Percentiles rank a stretch among this genome's conserved stretches.
These are phyloP conservation scores for Karalla daura DNA, from an alignment of 2,797 vertebrate genomes.

Conservation along the genomic window DNA sequence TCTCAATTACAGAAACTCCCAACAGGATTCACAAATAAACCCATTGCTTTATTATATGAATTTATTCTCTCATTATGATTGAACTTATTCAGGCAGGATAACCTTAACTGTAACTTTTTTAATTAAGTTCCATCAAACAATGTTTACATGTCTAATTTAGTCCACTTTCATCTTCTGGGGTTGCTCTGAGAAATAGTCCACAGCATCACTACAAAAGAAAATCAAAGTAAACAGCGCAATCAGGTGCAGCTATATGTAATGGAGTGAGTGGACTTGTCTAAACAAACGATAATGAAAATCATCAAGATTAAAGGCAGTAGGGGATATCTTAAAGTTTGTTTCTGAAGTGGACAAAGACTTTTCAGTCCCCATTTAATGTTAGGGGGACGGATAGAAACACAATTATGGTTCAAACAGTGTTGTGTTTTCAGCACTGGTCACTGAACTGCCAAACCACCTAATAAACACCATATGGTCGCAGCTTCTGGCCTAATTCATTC, in stretches of 20 bases:
- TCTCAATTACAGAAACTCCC: conserved; percentile 63
- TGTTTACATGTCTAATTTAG: conserved; percentile 78
- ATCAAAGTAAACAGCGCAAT: conserved; percentile 60
- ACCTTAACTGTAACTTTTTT: conserved; percentile 76
- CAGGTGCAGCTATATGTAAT: conserved; percentile 54
- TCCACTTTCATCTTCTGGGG: conserved; percentile 76
- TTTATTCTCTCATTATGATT: conserved; percentile 78
- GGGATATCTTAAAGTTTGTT: conserved; percentile 37
- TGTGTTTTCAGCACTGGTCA: conserved; percentile 65
- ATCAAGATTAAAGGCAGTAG: conserved; percentile 60
- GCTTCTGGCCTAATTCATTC: conserved; percentile 67
- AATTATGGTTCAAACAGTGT: conserved; percentile 64
- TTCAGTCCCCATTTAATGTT: conserved; percentile 34
- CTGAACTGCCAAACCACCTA: conserved; percentile 63
- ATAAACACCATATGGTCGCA: conserved; percentile 73
- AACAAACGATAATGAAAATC: conserved; percentile 56
- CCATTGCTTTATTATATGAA: conserved; percentile 63
- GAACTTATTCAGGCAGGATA: conserved; percentile 77
- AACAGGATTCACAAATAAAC: conserved; percentile 64
- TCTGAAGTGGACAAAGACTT: conserved; percentile 12
- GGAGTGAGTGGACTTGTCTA: conserved; percentile 28
- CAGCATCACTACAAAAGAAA: conserved; percentile 68
- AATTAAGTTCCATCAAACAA: conserved; percentile 75
- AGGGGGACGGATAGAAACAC: conserved; percentile 57
- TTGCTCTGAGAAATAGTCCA: conserved; percentile 48